Evolutionary conservation across 2,113 vertebrate genomes (phyloP).

Genomic region (Tautogolabrus adspersus): DNA sequence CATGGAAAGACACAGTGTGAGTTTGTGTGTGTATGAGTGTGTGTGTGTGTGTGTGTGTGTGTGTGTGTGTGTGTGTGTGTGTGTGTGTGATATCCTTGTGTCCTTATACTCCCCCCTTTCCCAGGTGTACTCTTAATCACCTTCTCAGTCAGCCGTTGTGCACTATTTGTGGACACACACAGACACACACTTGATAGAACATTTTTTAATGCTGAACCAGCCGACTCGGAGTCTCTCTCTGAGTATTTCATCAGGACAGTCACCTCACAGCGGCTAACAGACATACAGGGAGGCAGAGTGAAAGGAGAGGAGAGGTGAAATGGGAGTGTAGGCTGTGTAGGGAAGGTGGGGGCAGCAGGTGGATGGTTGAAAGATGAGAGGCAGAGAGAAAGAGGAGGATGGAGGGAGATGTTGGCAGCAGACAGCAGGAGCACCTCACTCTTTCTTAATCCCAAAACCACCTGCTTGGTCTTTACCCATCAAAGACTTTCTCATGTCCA

Average conservation of each 20-base stretch:
- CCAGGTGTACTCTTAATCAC: slow-evolving; percentile 69
- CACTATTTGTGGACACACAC: slow-evolving; percentile 50
- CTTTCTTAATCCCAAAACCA: slow-evolving; percentile 36
- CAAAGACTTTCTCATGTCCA: slow-evolving; percentile 17
- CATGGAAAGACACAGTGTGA: slow-evolving; percentile 12
- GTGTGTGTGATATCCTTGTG: slow-evolving; percentile 40
- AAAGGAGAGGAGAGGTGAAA: slow-evolving; percentile 24
- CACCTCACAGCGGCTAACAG: slow-evolving; percentile 40
- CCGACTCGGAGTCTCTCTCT: slow-evolving; percentile 35
- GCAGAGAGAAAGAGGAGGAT: slow-evolving; percentile 23
- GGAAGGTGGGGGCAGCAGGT: slow-evolving; percentile 14
- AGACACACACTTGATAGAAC: slow-evolving; percentile 35
- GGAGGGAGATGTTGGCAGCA: slow-evolving; percentile 34
- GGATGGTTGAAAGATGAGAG: slow-evolving; percentile 35
- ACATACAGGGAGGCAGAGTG: slow-evolving; percentile 12
- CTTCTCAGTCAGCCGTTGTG: slow-evolving; percentile 55
- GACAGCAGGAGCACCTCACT: slow-evolving; percentile 29
- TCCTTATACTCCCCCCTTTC: slow-evolving; percentile 55
- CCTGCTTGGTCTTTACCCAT: slow-evolving; percentile 38
- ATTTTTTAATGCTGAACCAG: slow-evolving; percentile 52
- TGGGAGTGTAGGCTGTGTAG: neutral
- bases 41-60: slow-evolving; percentile 6
- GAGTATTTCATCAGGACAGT: slow-evolving; percentile 57
- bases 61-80: neutral
- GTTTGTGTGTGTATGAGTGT: neutral